Evolutionary conservation across 1,140 invertebrate genomes (phyloP).

Genomic region (Drosophila repletoides): DNA sequence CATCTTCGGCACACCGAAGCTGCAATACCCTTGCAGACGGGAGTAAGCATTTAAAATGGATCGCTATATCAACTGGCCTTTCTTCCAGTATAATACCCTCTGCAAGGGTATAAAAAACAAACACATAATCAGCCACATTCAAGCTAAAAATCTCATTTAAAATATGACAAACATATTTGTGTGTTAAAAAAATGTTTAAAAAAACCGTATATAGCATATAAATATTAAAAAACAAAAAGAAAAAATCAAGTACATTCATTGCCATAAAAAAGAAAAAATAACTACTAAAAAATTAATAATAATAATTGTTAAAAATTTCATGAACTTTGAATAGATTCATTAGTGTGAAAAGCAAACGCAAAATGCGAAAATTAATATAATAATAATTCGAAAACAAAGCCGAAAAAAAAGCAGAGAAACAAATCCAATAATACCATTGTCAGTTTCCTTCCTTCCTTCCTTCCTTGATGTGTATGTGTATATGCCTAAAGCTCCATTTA

Average conservation of each 20-base stretch:
- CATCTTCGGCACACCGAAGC: no score
- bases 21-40: no score
- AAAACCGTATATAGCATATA: conserved; percentile 19
- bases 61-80: no score
- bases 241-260: conserved; percentile 45
- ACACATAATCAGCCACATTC: conserved; percentile 1
- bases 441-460: no score
- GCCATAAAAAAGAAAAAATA: conserved; percentile 31
- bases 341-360: conserved; percentile 34
- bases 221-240: conserved; percentile 12
- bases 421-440: conserved; percentile 36
- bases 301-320: conserved; percentile 54
- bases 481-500: conserved; percentile 32
- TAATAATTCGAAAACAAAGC: conserved; percentile 14
- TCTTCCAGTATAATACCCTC: no score
- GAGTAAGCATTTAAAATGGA: no score
- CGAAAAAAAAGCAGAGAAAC: conserved; percentile 15
- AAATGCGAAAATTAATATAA: conserved; percentile 22
- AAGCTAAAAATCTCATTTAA: neutral
- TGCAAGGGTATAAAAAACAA: conserved; percentile 1
- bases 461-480: conserved; percentile 58
- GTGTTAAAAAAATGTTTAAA: conserved; percentile 48
- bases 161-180: conserved; percentile 36
- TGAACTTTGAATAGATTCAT: conserved; percentile 67
- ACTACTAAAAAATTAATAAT: conserved; percentile 1